Evolutionary conservation across 2,888 invertebrate genomes (phyloP), one percentile per base, ranked within the genome.

Genomic region (Nudaria mundana): DNA sequence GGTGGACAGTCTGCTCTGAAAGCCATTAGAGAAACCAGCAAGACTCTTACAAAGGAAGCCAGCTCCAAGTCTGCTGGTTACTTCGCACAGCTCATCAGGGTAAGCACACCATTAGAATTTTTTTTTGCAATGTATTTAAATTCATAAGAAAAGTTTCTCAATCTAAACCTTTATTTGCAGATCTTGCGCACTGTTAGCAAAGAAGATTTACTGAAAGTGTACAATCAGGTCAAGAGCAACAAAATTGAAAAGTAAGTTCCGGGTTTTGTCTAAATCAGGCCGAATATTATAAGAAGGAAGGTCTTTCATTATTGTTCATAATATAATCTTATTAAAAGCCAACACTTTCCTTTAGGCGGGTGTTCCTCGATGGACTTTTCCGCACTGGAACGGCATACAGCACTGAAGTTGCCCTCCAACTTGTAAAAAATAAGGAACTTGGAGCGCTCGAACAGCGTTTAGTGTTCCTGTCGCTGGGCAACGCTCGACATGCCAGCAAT

Each of bases 311-410:
- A n/a, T n/a, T n/a, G n/a, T n/a, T n/a, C n/a, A n/a, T n/a, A n/a
- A n/a, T n/a, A n/a, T n/a, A n/a, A n/a, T n/a, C n/a, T n/a, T n/a
- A n/a, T n/a, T 23, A 23, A 1, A 10, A 1, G 10, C 2, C 12
- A 12, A 13, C 11, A 8, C 36, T 29, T 23, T 35, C 44, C 38
- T 31, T 2, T 30, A 93, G 94, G 58, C 94, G 94, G 56, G 91
- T 95, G 4, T 94, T 94, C 71, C 74, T 96, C 37, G 97, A 98
- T 69, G 97, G 94, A 37, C 80, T 98, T 0, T 93, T 96, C 59
- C 92, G 94, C 39, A 91, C 96, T 0, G 95, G 94, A 16, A 95
- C 94, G 10, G 94, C 94, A 1, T 93, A 94, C 38, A 91, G 95
- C 7, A 92, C 97, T 12, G 93, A 94, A 53, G 93, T 94, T 0